Evolutionary conservation across 92 coral and sea anemone genomes (phyloP), one percentile per base, ranked within the genome.

Genomic region (Palythoa heliodiscus): DNA sequence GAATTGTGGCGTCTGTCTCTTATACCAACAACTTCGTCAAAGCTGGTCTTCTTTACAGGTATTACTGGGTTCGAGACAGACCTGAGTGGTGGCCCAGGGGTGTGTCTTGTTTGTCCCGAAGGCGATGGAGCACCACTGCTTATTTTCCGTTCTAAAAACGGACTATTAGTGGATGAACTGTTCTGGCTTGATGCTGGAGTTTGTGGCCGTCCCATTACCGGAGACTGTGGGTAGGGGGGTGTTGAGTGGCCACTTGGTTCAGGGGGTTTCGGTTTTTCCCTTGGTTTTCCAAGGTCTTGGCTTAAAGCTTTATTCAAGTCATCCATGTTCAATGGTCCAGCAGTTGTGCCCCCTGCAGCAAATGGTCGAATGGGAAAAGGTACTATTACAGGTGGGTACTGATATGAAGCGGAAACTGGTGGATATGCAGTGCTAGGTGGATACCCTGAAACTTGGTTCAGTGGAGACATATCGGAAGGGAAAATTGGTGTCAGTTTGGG

Each of bases 1-100:
- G 84, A 80, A 80, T 80, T 80, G 52, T 80, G 84, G 22, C 84
- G 84, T 48, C 23, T 66, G 7, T 80, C 84, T 23, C 73, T 23
- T 40, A 80, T 8, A 13, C 55, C 63, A 48, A 64, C 22, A 67
- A 7, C 5, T 66, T 66, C 84, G 13, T 80, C 84, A 22, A 14
- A 22, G 23, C 84, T 80, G 84, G 54, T 66, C 52, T 64, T 80
- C 84, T 66, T 80, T 53, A 47, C 22, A 0, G 82, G 82, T 20
- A 80, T 64, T 9, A 68, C 74, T 64, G 84, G 84, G 74, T n/a
- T 80, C 5, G 84, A 80, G n/a, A 80, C 73, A 22, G 84, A 66
- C 66, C 84, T 80, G 9, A 4, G 63, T 20, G 84, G 84, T 20
- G 84, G 84, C 11, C 40, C 60, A 23, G 84, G 84, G 61, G 38